These are phyloP conservation scores for Thermophis baileyi DNA, from an alignment of 2,113 vertebrate species.

Conservation along the genomic window DNA sequence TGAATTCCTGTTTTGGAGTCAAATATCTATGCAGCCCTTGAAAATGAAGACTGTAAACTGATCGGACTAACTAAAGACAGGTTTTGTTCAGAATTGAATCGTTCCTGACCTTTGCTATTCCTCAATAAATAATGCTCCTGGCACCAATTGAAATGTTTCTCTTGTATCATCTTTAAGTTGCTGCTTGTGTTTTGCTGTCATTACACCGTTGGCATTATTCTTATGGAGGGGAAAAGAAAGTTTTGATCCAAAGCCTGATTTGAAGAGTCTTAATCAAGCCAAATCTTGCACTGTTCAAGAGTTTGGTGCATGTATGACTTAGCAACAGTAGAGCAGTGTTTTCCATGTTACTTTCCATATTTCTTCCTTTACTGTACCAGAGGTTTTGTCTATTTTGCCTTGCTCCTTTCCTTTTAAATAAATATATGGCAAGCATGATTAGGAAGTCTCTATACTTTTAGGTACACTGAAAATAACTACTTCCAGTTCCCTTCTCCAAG, in stretches of 20 bases:
- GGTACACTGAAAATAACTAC: not conserved
- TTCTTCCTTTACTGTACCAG: not conserved
- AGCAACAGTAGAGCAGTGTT: not conserved
- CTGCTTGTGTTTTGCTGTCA: not conserved
- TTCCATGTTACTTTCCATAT: not conserved
- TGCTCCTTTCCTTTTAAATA: not conserved
- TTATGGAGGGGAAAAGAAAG: not conserved
- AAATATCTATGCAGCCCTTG: constrained; percentile 7
- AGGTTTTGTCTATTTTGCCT: not conserved
- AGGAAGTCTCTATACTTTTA: not conserved
- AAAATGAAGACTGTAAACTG: not conserved
- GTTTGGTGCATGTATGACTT: not conserved
- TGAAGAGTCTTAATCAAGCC: not conserved
- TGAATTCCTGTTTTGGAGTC: constrained; percentile 23
- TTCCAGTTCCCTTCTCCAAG: not conserved
- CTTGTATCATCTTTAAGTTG: not conserved
- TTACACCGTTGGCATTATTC: not conserved
- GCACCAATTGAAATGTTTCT: not conserved
- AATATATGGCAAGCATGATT: not conserved
- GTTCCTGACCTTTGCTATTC: not conserved
- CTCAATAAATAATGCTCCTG: constrained; percentile 18
- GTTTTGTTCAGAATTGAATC: not conserved
- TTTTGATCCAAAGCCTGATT: not conserved
- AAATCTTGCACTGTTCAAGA: constrained; percentile 1
- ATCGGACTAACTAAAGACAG: not conserved